Base-by-base conservation (phyloP, 1,140 invertebrate genomes). In the Pogonomyrmex barbatus region DNA sequence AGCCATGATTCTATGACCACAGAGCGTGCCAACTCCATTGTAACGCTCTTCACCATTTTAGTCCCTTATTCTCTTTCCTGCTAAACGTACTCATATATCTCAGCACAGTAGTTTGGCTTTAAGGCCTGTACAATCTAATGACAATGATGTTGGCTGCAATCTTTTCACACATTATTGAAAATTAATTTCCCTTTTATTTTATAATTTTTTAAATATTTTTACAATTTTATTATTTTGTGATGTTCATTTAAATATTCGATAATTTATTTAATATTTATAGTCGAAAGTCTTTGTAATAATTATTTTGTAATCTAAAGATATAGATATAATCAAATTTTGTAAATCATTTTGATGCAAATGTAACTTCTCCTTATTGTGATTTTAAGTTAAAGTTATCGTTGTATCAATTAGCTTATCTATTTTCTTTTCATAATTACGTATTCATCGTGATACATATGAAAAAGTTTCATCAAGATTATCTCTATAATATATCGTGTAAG, bases 21-120 rank as follows among this genome's bases (percentile, higher is more conserved):
- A 92, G 92, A 94, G 91, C 94, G 94, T 95, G 95, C 95, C 94
- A 95, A 95, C 93, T 95, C 93, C 91, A 95, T 95, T 94, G 94
- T 94, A 94, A 89, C 92, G 89, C 91, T 91, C 91, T 94, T 88
- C 88, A 86, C 91, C 91, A 93, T 92, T 94, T 95, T 94, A 94
- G 94, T 94, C 92, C 91, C 89, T 92, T 93, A 93, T 93, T 93
- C 93, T 91, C 92, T 91, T 89, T 91, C 91, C 92, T 91, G 75
- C 86, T 90, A 81, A 93, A 93, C 90, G 87, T 92, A 58, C 87
- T 89, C 90, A 89, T 93, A 94, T 91, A 94, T 93, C 90, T 92
- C 89, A 71, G 88, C 81, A 87, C 84, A 89, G 88, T 89, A 90
- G 89, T 86, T 90, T 88, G 91, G 89, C 89, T 89, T 91, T 89